A percentile compares a stretch with the other conserved stretches of the same genome.
These are phyloP conservation scores for Galago senegalensis DNA, from an alignment of 2,797 vertebrate genomes.

Conservation along the genomic window DNA sequence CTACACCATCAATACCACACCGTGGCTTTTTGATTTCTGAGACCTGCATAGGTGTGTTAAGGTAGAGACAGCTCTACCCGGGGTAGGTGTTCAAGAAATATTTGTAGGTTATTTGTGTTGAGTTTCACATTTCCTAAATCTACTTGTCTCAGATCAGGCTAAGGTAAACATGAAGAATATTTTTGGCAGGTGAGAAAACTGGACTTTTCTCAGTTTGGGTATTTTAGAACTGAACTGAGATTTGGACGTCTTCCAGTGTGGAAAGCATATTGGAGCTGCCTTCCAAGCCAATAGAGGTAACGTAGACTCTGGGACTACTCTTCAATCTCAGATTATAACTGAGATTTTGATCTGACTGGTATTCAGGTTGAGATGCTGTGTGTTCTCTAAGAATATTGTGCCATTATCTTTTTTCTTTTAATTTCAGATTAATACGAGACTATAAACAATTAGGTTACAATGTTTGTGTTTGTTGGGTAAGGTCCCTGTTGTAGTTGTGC, in stretches of 20 bases:
- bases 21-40: neutral
- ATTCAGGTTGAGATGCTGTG: neutral
- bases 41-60: neutral
- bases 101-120: neutral
- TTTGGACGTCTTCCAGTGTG: neutral
- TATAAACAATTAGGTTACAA: too few species aligned
- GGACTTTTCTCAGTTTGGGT: neutral
- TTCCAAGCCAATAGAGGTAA: neutral
- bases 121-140: slow-evolving; percentile 31
- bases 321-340: neutral
- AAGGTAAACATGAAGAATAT: neutral
- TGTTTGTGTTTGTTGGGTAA: too few species aligned
- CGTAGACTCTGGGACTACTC: neutral
- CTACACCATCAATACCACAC: rapidly evolving
- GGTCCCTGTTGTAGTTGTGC: too few species aligned
- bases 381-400: neutral
- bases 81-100: neutral
- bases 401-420: too few species aligned
- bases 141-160: neutral
- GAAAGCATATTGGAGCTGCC: neutral
- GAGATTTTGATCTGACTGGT: neutral
- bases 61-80: neutral
- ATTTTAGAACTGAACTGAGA: neutral
- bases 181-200: neutral
- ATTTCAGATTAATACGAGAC: too few species aligned